A percentile compares a stretch with the other conserved stretches of the same genome.
Evolutionary conservation across 2,113 vertebrate genomes (phyloP).

Genomic region (Oreochromis tanganicae): DNA sequence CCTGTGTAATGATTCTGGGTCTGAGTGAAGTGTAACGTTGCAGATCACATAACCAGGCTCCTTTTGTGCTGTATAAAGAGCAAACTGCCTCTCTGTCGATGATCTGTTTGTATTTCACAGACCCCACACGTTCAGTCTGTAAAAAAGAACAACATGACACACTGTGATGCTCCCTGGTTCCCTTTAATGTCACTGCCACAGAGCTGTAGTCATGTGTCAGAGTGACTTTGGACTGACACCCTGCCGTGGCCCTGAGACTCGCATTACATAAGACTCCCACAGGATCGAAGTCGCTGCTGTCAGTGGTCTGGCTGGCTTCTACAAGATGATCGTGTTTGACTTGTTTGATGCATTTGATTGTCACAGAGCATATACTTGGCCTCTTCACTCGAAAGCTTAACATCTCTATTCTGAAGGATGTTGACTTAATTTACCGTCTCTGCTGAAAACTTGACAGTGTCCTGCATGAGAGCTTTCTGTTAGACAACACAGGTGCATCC

Average conservation of each 20-base stretch:
- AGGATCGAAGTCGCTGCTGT: conserved; percentile 3
- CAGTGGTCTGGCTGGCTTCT: conserved; percentile 11
- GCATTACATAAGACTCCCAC: conserved; percentile 19
- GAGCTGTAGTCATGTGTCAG: conserved; percentile 14
- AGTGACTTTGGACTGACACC: conserved; percentile 34
- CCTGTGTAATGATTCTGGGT: background rate
- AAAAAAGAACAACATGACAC: conserved; percentile 26
- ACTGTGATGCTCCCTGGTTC: conserved; percentile 1
- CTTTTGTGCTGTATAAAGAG: background rate
- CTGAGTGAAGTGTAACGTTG: background rate
- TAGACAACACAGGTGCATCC: background rate
- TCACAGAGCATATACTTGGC: conserved; percentile 6
- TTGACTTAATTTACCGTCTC: background rate
- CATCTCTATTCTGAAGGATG: background rate
- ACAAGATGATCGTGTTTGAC: conserved; percentile 41
- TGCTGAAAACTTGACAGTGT: background rate
- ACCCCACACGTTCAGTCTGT: background rate
- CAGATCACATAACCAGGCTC: background rate
- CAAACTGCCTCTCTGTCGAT: background rate
- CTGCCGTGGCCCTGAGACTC: background rate
- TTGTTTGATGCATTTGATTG: conserved; percentile 26
- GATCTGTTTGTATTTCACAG: background rate
- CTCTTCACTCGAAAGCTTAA: background rate
- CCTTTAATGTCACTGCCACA: conserved; percentile 4
- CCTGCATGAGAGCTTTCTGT: background rate